Conservation (phyloP, 2,797 vertebrate genomes). For the Diglossa cyanea region DNA sequence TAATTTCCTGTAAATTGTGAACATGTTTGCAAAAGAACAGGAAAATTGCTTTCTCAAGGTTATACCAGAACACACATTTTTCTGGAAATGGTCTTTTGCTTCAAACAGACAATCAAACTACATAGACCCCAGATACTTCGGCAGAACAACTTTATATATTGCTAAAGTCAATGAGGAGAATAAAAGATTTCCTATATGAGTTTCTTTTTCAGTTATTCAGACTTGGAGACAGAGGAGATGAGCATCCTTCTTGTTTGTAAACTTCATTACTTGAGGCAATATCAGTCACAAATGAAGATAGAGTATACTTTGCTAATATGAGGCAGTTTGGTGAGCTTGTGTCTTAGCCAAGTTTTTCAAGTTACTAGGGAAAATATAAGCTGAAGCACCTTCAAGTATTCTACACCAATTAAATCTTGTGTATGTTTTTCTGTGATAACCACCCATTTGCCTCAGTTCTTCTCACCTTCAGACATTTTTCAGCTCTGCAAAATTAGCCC, state of each 20-base stretch:
- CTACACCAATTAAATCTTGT: background rate
- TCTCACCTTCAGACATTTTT: background rate
- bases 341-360: background rate
- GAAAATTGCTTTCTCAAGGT: background rate
- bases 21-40: background rate
- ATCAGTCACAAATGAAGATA: background rate
- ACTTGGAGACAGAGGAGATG: background rate
- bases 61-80: rapidly evolving
- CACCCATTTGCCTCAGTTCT: background rate
- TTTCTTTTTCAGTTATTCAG: background rate
- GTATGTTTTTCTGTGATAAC: background rate
- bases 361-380: background rate
- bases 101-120: background rate
- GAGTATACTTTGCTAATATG: background rate
- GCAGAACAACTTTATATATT: background rate
- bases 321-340: background rate
- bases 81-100: background rate
- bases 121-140: background rate
- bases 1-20: background rate
- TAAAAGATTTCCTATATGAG: background rate
- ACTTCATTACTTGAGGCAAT: background rate
- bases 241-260: background rate
- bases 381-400: background rate
- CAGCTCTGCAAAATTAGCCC: background rate
- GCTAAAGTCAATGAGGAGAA: background rate